phyloP scores from a whole-genome alignment of 2,797 vertebrate genomes.

The Lophotriccus pileatus region DNA sequence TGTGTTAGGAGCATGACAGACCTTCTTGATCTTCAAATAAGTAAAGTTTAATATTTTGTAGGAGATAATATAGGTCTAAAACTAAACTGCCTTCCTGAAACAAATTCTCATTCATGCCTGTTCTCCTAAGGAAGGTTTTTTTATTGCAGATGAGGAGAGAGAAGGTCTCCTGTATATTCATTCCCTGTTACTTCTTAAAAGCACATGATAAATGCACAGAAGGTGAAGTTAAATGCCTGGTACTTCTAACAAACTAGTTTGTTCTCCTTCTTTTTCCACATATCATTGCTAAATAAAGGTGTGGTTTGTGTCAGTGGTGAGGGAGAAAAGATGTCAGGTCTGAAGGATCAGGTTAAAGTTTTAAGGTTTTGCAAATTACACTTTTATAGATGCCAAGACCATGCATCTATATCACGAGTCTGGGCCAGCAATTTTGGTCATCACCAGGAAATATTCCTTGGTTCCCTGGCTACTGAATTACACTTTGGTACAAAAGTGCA shows the following conservation, averaged over 20 bases:
- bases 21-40: not conserved
- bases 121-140: not conserved
- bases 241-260: not conserved
- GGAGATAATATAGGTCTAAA: not conserved
- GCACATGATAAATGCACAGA: not conserved
- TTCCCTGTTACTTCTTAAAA: not conserved
- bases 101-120: not conserved
- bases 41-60: not conserved
- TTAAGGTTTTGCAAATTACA: not conserved
- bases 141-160: not conserved
- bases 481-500: not conserved
- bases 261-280: not conserved
- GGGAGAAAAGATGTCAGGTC: not conserved
- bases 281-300: not conserved
- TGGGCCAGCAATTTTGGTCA: not conserved
- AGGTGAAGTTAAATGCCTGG: not conserved
- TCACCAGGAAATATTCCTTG: not conserved
- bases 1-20: not conserved
- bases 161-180: not conserved
- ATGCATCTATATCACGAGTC: not conserved
- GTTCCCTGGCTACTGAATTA: not conserved
- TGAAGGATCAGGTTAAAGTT: not conserved
- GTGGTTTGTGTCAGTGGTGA: not conserved
- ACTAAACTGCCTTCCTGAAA: not conserved
- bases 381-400: not conserved